Percentiles rank a stretch among this genome's conserved stretches.
These are phyloP conservation scores for Drosophila ercepeae DNA, from an alignment of 1,140 invertebrate species.

Conservation along the genomic window DNA sequence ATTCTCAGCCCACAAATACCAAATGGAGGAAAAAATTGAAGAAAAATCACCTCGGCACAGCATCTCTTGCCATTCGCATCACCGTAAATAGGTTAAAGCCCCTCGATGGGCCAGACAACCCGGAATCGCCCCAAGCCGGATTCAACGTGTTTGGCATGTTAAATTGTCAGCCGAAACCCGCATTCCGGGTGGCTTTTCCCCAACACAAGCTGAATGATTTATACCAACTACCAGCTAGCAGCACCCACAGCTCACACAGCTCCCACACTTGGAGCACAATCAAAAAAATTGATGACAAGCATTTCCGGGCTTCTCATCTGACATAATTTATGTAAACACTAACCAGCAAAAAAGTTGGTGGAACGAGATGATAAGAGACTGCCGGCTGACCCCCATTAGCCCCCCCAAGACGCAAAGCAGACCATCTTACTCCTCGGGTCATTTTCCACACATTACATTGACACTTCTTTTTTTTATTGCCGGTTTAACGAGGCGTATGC, in stretches of 20 bases:
- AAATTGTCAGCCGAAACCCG: slow-evolving; percentile 55
- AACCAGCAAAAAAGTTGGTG: background rate
- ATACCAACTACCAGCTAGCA: slow-evolving; percentile 42
- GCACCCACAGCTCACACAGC: background rate
- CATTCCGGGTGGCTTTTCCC: slow-evolving; percentile 32
- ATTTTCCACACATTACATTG: slow-evolving; percentile 62
- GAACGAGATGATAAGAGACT: slow-evolving; percentile 38
- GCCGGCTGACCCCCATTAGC: slow-evolving; percentile 53
- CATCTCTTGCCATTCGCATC: slow-evolving; percentile 19
- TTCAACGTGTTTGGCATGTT: slow-evolving; percentile 71
- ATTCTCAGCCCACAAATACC: background rate
- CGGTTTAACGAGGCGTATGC: slow-evolving; percentile 67
- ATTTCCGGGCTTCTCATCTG: slow-evolving; percentile 70
- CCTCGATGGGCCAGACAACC: slow-evolving; percentile 11
- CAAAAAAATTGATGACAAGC: slow-evolving; percentile 74
- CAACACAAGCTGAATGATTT: slow-evolving; percentile 54
- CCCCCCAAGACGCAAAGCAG: background rate
- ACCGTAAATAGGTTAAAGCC: slow-evolving; percentile 54
- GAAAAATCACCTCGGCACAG: slow-evolving; percentile 6
- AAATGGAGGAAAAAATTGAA: background rate
- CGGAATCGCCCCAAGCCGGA: slow-evolving; percentile 28
- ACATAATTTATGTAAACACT: slow-evolving; percentile 82
- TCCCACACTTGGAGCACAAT: slow-evolving; percentile 14
- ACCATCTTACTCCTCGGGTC: slow-evolving; percentile 25
- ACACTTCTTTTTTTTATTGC: slow-evolving; percentile 66